These are phyloP conservation scores for Pantherophis guttatus DNA, from an alignment of 2,113 vertebrate genomes.

Conservation along the genomic window DNA sequence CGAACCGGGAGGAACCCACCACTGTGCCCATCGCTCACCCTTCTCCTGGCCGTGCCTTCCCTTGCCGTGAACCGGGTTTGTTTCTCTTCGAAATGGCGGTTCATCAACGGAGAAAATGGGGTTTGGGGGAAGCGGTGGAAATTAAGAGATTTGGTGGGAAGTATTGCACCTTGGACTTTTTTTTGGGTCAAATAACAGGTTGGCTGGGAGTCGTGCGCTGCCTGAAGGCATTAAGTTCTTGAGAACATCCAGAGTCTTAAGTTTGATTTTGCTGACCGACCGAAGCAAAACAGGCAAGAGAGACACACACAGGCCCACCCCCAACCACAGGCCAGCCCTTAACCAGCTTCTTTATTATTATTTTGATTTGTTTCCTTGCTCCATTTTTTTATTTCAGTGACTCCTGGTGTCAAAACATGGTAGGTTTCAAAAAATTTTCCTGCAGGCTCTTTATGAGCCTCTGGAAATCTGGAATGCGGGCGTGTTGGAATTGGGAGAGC, in stretches of 20 bases:
- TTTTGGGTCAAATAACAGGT: constrained; percentile 46
- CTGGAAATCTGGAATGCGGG: not conserved
- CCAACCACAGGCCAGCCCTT: not conserved
- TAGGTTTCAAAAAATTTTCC: not conserved
- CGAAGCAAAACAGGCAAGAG: constrained; percentile 39
- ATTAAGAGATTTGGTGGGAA: constrained; percentile 10
- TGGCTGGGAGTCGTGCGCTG: constrained; percentile 48
- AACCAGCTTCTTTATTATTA: not conserved
- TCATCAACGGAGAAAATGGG: not conserved
- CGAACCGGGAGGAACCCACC: too few species aligned
- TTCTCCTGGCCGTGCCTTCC: not conserved
- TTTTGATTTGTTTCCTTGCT: constrained; percentile 6
- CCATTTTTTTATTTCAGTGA: constrained; percentile 6
- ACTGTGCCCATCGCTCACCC: rapidly evolving
- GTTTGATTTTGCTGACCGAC: constrained; percentile 9
- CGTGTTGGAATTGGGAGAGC: not conserved
- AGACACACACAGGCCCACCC: not conserved
- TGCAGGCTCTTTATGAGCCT: not conserved
- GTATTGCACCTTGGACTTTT: constrained; percentile 6
- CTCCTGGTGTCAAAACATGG: not conserved
- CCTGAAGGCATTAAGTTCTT: constrained; percentile 57
- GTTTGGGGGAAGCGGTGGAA: not conserved
- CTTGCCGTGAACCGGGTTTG: not conserved
- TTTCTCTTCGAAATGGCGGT: not conserved
- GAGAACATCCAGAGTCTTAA: constrained; percentile 46